These are phyloP conservation scores for Pholis gunnellus DNA, from an alignment of 2,113 vertebrate species.

Conservation along the genomic window DNA sequence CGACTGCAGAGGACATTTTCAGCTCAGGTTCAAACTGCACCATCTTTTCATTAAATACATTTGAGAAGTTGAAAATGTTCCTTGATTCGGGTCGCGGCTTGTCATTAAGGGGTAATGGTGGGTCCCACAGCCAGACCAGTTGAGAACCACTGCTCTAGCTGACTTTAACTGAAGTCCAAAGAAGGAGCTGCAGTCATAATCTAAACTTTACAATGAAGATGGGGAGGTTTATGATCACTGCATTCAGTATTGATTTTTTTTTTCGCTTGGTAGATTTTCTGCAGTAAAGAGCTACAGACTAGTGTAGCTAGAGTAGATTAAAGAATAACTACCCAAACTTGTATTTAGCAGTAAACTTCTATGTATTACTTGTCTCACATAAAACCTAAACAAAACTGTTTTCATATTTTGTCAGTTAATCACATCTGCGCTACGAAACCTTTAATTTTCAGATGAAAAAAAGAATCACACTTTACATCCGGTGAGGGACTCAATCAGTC, in stretches of 20 bases:
- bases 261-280: background rate
- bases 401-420: background rate
- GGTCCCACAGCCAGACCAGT: too few species aligned
- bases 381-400: background rate
- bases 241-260: background rate
- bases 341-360: too few species aligned
- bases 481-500: constrained; percentile 5
- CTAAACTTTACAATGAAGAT: background rate
- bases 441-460: background rate
- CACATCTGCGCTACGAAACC: background rate
- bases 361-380: too few species aligned
- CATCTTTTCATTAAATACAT: too few species aligned
- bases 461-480: constrained; percentile 3
- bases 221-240: background rate
- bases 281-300: background rate
- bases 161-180: background rate
- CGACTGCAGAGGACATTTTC: too few species aligned
- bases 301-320: background rate
- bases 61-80: too few species aligned
- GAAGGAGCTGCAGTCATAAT: background rate
- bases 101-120: too few species aligned
- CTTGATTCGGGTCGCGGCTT: too few species aligned
- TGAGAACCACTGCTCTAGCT: too few species aligned
- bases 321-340: too few species aligned
- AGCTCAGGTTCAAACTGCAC: too few species aligned